These are phyloP conservation scores for Neogale vison DNA, from an alignment of 2,113 vertebrate genomes.

Conservation along the genomic window DNA sequence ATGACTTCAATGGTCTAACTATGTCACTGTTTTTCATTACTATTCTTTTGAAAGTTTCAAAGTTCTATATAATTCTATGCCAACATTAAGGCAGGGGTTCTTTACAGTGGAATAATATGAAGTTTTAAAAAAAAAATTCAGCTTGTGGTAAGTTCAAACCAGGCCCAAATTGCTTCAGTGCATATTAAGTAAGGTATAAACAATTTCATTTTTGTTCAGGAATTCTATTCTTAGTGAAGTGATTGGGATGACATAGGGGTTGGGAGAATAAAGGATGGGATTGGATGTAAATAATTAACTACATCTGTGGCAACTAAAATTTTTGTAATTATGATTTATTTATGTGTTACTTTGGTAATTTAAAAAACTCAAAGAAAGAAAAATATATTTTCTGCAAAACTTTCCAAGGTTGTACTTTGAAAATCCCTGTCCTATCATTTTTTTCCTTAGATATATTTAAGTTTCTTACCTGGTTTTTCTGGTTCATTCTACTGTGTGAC, in stretches of 20 bases:
- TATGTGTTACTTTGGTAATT: background rate
- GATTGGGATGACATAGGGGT: background rate
- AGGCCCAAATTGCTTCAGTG: background rate
- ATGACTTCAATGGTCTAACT: background rate
- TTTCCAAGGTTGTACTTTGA: background rate
- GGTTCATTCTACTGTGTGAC: background rate
- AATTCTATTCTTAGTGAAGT: slow-evolving; percentile 6
- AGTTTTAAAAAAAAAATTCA: slow-evolving; percentile 23
- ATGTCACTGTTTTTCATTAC: background rate
- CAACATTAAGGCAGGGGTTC: background rate
- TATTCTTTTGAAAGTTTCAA: slow-evolving; percentile 34
- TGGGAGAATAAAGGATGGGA: background rate
- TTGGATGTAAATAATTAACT: slow-evolving; percentile 7
- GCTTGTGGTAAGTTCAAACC: background rate
- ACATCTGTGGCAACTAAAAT: background rate
- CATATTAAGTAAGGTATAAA: background rate
- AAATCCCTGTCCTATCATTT: background rate
- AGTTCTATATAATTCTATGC: background rate
- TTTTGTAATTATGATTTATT: slow-evolving; percentile 45
- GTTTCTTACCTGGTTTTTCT: background rate
- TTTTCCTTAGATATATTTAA: background rate
- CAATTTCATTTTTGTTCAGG: slow-evolving; percentile 23
- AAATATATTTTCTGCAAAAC: background rate
- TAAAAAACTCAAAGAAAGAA: slow-evolving; percentile 6
- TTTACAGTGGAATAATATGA: slow-evolving; percentile 16